Conservation (phyloP, 2,797 vertebrate genomes). For the Anas capensis region DNA sequence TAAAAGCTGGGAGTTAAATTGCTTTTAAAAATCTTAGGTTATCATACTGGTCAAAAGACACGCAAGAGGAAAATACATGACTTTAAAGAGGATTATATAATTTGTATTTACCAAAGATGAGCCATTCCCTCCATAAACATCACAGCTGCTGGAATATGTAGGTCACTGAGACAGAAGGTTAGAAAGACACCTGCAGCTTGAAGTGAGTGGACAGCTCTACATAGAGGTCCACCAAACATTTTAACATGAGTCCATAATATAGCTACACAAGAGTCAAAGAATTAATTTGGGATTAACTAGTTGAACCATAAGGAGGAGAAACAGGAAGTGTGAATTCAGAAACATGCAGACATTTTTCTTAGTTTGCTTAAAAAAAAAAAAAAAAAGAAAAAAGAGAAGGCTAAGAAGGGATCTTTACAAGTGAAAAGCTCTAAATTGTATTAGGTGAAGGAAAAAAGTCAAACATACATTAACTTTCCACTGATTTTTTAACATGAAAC, state of each 20-base stretch:
- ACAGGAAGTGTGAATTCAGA: conserved; percentile 50
- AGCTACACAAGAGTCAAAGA: conserved; percentile 70
- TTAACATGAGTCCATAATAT: conserved; percentile 14
- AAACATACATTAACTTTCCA: not conserved
- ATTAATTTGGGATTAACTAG: conserved; percentile 74
- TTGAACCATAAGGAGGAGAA: conserved; percentile 59
- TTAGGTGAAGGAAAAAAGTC: not conserved
- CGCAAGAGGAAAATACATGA: conserved; percentile 42
- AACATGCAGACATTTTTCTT: conserved; percentile 45
- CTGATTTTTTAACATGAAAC: conserved; percentile 6
- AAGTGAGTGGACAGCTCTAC: not conserved
- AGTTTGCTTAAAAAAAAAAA: conserved; percentile 21
- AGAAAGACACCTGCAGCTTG: conserved; percentile 23
- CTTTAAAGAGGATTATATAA: conserved; percentile 56
- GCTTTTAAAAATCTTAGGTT: conserved; percentile 65
- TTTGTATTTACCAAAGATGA: conserved; percentile 32
- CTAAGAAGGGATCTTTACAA: conserved; percentile 7
- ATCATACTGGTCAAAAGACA: conserved; percentile 34
- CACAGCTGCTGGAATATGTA: conserved; percentile 2
- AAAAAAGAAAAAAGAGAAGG: not conserved
- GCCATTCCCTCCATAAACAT: conserved; percentile 4
- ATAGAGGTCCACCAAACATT: not conserved
- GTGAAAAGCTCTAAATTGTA: conserved; percentile 7
- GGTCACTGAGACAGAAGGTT: conserved; percentile 35
- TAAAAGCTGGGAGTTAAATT: conserved; percentile 58